These are phyloP conservation scores for Alectoris magna DNA, from an alignment of 2,797 vertebrate genomes.

Conservation along the genomic window DNA sequence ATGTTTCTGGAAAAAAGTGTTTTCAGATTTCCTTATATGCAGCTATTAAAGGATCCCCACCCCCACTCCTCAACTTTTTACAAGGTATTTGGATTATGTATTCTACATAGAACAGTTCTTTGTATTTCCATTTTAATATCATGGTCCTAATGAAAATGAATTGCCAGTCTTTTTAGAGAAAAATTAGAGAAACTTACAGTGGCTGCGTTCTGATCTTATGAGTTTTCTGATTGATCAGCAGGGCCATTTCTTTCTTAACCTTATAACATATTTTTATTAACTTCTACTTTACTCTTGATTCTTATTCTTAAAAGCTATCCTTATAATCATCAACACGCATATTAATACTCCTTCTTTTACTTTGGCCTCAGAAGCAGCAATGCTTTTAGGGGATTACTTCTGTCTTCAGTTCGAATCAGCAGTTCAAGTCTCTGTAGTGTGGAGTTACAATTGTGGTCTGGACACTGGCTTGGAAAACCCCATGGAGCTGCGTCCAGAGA, in stretches of 20 bases:
- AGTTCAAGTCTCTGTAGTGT: accelerated
- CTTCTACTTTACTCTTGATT: neutral
- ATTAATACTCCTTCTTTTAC: neutral
- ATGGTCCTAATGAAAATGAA: neutral
- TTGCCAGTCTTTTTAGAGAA: neutral
- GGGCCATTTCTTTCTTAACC: neutral
- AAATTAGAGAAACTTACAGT: neutral
- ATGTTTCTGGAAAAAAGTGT: neutral
- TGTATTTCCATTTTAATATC: neutral
- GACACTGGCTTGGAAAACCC: neutral
- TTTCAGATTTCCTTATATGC: neutral
- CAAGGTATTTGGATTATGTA: neutral
- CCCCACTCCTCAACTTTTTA: neutral
- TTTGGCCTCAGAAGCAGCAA: neutral
- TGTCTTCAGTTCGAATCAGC: neutral
- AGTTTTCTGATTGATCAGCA: neutral
- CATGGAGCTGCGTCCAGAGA: neutral
- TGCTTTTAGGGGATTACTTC: neutral
- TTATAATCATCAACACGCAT: neutral
- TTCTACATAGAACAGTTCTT: neutral
- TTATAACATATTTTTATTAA: neutral
- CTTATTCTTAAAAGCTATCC: neutral
- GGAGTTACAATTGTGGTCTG: neutral
- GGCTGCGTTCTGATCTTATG: neutral
- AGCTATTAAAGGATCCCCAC: no score